Evolutionary conservation across 2,797 vertebrate species (phyloP), one percentile per base, ranked within the genome.

Genomic region (Oreochromis mossambicus): DNA sequence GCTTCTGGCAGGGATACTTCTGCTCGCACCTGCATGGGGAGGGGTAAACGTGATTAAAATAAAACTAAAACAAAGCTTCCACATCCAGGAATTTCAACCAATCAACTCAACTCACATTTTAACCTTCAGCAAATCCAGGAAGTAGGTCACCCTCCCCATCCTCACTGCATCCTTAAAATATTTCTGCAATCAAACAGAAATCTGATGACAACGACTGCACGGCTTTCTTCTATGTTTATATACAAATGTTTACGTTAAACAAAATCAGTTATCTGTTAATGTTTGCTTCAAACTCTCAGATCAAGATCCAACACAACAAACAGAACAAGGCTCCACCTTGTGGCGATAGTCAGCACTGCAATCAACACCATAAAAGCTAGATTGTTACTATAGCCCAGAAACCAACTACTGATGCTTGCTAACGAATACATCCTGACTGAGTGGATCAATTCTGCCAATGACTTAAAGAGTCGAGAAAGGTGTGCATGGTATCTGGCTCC

Each of bases 81-180:
- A 36, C 6, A 32, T 26, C 7, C 32, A 34, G 17, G 29, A 32
- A 34, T 32, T 14, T 50, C 7, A 75, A 14, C 38, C 9, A 4
- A 5, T 73, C 77, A 26, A 58, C 17, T 36, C 10, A n/a, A 86
- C 95, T 94, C 79, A 95, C 95, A 51, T 85, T 38, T 92, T 89
- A 43, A 84, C 50, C 6, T 91, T 83, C 48, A 95, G 61, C 15
- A 9, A 3, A 1, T 89, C 7, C 5, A 95, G 14, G 76, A 83
- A 82, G 1, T 6, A 4, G 4, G 21, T 88, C 68, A 90, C 63
- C 21, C 8, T 89, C 38, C 51, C 46, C 85, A 92, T 38, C 17
- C 9, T 17, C 17, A 83, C 11, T 1, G 79, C 73, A 32, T 86
- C 50, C 1, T 8, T 46, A 1, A 3, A 14, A 73, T 12, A 1